Conservation (phyloP, 2,797 vertebrate species). For the Cuculus canorus region DNA sequence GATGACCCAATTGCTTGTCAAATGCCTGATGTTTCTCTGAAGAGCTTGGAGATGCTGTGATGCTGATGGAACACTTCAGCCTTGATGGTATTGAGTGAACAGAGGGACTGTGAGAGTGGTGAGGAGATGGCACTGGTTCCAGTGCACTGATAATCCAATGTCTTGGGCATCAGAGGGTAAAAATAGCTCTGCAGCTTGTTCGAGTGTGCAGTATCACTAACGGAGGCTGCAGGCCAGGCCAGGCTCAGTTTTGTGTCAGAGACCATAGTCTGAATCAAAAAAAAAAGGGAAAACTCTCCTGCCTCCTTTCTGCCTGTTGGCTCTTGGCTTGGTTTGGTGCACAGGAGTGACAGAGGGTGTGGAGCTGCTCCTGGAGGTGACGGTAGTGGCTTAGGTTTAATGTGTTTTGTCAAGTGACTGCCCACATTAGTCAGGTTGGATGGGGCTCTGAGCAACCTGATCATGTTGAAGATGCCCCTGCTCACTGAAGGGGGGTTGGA, state of each 20-base stretch:
- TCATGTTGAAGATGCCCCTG: too few relatives aligned
- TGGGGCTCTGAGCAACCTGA: too few relatives aligned
- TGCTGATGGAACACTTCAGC: neutral
- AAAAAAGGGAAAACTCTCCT: neutral
- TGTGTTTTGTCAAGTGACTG: neutral
- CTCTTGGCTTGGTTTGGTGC: neutral
- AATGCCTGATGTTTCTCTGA: accelerated
- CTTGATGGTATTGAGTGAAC: neutral
- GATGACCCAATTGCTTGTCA: neutral
- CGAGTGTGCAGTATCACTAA: neutral
- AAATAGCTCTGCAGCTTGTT: neutral
- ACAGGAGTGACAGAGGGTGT: neutral
- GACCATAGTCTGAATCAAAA: neutral
- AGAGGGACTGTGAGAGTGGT: accelerated
- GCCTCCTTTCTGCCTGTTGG: neutral
- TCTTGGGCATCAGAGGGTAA: neutral
- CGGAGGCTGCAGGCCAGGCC: accelerated
- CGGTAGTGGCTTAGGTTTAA: neutral
- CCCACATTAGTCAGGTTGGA: too few relatives aligned
- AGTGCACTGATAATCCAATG: accelerated
- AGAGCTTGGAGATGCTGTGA: neutral
- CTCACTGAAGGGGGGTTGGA: too few relatives aligned
- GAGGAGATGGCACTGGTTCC: neutral
- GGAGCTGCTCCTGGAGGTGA: neutral
- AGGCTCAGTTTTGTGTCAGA: neutral